Evolutionary conservation across 1,140 invertebrate genomes (phyloP).

Genomic region (Zaprionus gabonicus): DNA sequence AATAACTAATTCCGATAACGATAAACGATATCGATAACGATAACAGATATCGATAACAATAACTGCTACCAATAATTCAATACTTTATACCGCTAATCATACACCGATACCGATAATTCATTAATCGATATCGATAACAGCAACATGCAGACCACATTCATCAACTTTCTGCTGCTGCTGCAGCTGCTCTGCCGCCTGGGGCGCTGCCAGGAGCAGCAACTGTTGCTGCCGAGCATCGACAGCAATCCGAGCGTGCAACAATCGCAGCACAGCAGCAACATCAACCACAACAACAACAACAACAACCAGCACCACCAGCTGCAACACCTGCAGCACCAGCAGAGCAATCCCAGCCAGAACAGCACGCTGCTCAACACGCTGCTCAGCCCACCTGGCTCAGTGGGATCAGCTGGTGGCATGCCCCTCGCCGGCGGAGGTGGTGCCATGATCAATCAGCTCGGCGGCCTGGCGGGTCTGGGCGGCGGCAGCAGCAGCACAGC

Average conservation of each 20-base stretch:
- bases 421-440: constrained; percentile 17
- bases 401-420: constrained; percentile 16
- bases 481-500: constrained; percentile 62
- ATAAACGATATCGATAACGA: no score
- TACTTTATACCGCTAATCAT: neutral
- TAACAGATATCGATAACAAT: neutral
- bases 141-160: constrained; percentile 36
- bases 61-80: neutral
- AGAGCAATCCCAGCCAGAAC: constrained; percentile 46
- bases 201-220: constrained; percentile 62
- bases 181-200: constrained; percentile 58
- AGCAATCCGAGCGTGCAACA: constrained; percentile 51
- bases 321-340: constrained; percentile 42
- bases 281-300: constrained; percentile 36
- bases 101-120: neutral
- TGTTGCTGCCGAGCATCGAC: constrained; percentile 61
- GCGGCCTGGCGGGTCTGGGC: constrained; percentile 40
- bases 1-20: no score
- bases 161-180: constrained; percentile 36
- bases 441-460: constrained; percentile 61
- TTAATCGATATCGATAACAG: neutral
- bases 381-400: constrained; percentile 49
- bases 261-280: constrained; percentile 45
- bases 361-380: constrained; percentile 51
- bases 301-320: constrained; percentile 50